Base-by-base conservation (phyloP, 2,797 vertebrate species). In the Chromis chromis region DNA sequence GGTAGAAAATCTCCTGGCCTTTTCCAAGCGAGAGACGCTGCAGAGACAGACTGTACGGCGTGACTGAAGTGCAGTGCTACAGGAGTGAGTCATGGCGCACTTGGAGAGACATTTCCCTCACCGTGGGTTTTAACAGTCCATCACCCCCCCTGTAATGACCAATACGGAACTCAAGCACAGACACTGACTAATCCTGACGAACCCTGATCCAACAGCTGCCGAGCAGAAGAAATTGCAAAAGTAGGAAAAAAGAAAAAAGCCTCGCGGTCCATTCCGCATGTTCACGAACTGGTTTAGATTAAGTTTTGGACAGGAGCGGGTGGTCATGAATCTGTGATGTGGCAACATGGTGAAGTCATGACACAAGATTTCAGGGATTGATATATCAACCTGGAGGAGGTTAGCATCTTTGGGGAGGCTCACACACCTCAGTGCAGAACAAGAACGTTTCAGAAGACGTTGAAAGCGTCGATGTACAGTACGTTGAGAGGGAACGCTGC, bases 131-230 rank as follows among this genome's bases (percentile, higher is more conserved):
- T 74, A 77, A 75, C 53, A 78, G 68, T 65, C 73, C 53, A 63
- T 80, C 71, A 49, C 53, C 57, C 65, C 57, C 65, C 52, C 54
- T 65, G 63, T 88, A 90, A 90, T 87, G 78, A 86, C 49, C 57
- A 70, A 54, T 39, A 78, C 60, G 58, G 59, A 17, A 78, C 69
- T 48, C 56, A 19, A 77, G 79, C 70, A 68, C 85, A 89, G 86
- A 89, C 88, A 76, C 75, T 90, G 90, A 90, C 71, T 90, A 90
- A 91, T 86, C 76, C 79, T 17, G 48, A 78, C 0, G 28, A 77
- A 75, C 84, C 74, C 19, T 48, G 14, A 70, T 66, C 52, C 78
- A 75, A 74, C 88, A 90, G 89, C 86, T 89, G 87, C 71, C 6
- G 59, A 5, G 0, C 46, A 72, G 62, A 60, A 70, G 36, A 58